Conservation (phyloP, 2,797 vertebrate species). For the Brachymystax lenok region DNA sequence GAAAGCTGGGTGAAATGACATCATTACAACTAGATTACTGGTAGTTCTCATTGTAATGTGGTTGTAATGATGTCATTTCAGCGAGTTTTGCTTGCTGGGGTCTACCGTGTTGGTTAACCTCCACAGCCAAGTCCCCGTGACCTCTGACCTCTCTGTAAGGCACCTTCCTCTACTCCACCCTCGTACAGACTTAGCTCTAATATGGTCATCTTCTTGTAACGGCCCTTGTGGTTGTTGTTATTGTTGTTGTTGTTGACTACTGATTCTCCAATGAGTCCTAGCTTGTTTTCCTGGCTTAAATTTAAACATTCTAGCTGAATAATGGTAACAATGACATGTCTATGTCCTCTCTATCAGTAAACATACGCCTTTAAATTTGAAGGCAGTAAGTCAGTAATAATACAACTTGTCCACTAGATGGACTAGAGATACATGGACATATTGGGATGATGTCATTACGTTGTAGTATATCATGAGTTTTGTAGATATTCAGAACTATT, state of each 20-base stretch:
- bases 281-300: too few species aligned
- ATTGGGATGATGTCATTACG: neutral
- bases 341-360: neutral
- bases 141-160: neutral
- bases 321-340: too few species aligned
- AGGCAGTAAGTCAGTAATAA: neutral
- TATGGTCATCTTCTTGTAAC: neutral
- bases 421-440: neutral
- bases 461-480: neutral
- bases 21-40: too few species aligned
- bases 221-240: too few species aligned
- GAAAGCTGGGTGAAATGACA: neutral
- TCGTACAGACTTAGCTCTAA: neutral
- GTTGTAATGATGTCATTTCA: too few species aligned
- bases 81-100: neutral
- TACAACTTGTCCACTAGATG: slow-evolving; percentile 2
- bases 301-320: too few species aligned
- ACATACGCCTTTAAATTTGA: neutral
- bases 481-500: neutral
- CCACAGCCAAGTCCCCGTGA: neutral
- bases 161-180: neutral
- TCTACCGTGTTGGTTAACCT: too few species aligned
- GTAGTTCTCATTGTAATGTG: too few species aligned
- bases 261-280: neutral
- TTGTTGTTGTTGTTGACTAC: neutral